Percentiles rank a stretch among this genome's conserved stretches.
Conservation (phyloP, 2,888 invertebrate species). For the Epirrhoe alternata region DNA sequence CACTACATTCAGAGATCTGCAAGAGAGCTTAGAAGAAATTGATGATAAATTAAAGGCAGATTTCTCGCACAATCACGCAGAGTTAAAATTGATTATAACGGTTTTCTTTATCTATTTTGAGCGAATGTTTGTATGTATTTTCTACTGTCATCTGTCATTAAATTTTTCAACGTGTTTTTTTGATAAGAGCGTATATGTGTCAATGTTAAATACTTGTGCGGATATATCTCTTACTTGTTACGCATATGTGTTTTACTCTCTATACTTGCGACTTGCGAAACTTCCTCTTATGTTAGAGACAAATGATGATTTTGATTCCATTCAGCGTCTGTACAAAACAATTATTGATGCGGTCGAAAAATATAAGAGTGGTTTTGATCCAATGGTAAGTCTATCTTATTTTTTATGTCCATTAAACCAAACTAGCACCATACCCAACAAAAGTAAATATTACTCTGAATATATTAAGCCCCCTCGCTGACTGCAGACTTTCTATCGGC, state of each 20-base stretch:
- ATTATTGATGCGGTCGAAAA: slow-evolving; percentile 19
- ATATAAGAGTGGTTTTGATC: slow-evolving; percentile 19
- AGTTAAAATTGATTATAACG: background rate
- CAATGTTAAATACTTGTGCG: background rate
- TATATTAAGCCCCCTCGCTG: no score
- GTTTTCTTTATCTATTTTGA: background rate
- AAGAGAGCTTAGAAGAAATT: background rate
- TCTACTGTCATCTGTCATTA: no score
- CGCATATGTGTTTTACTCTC: slow-evolving; percentile 3
- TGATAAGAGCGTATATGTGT: no score
- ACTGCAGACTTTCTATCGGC: no score
- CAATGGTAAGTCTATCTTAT: slow-evolving; percentile 6
- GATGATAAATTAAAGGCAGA: background rate
- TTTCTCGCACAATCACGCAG: background rate
- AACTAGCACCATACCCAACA: no score
- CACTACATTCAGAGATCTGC: background rate
- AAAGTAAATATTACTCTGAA: no score
- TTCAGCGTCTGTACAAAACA: slow-evolving; percentile 21
- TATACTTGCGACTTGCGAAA: slow-evolving; percentile 2
- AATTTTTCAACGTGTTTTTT: no score
- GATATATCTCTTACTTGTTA: background rate
- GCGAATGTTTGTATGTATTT: background rate
- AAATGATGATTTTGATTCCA: background rate
- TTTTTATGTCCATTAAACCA: no score
- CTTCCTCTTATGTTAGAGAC: background rate